phyloP scores from a whole-genome alignment of 1,140 invertebrate species.

The Philotrypesis tridentata region DNA sequence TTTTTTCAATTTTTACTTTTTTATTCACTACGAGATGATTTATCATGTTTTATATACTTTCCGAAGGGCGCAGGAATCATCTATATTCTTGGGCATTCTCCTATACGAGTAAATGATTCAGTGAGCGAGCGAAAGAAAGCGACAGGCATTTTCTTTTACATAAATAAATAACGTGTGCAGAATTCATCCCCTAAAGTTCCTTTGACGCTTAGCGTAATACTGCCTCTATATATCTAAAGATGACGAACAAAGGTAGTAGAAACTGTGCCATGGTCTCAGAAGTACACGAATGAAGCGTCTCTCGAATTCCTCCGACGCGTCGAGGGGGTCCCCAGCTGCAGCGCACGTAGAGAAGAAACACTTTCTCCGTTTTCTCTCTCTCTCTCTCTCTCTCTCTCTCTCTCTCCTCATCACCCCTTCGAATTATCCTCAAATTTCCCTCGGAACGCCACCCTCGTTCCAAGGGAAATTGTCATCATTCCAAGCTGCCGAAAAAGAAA shows the following conservation, averaged over 20 bases:
- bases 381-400: background rate
- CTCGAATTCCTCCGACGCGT: background rate
- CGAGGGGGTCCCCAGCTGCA: background rate
- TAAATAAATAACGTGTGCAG: no score
- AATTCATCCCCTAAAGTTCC: background rate
- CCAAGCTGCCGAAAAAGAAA: background rate
- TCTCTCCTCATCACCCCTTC: constrained; percentile 5
- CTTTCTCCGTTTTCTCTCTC: background rate
- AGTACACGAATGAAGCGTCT: background rate
- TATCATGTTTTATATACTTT: no score
- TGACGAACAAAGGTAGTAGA: background rate
- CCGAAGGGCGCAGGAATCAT: no score
- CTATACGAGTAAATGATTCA: no score
- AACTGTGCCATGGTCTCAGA: background rate
- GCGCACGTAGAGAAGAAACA: background rate
- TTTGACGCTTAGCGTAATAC: background rate
- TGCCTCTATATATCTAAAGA: background rate
- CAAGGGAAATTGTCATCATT: constrained; percentile 32
- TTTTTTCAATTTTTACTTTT: no score
- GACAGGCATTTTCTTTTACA: no score
- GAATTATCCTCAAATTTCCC: constrained; percentile 35
- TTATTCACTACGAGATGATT: no score
- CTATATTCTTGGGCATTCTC: no score
- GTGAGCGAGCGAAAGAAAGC: no score
- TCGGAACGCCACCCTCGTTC: background rate